Percentiles rank a stretch among this genome's conserved stretches.
Conservation (phyloP, 2,113 vertebrate species). For the Aleadryas rufinucha region DNA sequence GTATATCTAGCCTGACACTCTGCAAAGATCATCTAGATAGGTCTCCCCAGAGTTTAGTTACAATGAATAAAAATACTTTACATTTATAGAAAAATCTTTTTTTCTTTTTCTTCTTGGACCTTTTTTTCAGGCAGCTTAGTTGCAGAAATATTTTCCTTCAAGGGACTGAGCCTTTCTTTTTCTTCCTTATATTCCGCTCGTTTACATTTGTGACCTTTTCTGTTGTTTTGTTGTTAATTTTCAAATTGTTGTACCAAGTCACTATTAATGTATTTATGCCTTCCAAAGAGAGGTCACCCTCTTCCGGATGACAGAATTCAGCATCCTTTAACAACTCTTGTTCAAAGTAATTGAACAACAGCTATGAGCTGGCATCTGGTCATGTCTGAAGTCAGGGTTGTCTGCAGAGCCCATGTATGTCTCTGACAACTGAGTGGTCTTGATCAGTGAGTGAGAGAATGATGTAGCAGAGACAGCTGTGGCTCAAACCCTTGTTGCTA, state of each 20-base stretch:
- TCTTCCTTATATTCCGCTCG: background rate
- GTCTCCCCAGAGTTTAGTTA: slow-evolving; percentile 14
- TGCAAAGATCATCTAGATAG: background rate
- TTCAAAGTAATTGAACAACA: background rate
- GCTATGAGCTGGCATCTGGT: background rate
- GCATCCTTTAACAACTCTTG: background rate
- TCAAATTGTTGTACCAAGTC: background rate
- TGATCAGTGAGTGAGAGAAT: background rate
- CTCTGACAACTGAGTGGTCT: background rate
- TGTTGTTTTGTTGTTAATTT: background rate
- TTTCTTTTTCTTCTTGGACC: background rate
- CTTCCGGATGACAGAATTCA: background rate
- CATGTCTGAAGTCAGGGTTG: background rate
- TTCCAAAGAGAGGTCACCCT: background rate
- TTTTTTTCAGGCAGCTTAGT: background rate
- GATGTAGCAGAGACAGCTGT: background rate
- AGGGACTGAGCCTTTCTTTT: background rate
- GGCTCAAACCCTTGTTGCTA: background rate
- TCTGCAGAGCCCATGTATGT: background rate
- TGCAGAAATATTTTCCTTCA: background rate
- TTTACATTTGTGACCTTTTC: background rate
- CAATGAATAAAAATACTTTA: background rate
- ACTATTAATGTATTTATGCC: background rate
- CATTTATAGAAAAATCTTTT: background rate
- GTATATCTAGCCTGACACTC: background rate